Percentiles rank a stretch among this genome's conserved stretches.
Conservation (phyloP, 2,888 invertebrate genomes). For the Watsonalla binaria region DNA sequence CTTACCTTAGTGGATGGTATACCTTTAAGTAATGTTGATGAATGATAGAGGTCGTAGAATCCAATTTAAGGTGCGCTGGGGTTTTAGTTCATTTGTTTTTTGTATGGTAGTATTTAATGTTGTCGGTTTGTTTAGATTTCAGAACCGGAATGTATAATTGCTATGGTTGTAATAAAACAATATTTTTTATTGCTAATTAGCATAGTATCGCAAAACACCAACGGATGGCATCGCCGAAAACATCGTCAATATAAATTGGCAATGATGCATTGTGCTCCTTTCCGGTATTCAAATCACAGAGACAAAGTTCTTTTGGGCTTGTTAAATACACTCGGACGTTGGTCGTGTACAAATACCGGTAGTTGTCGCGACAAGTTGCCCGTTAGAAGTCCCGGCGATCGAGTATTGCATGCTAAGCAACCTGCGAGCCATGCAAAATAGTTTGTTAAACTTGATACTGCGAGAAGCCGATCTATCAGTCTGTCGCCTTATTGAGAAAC, state of each 20-base stretch:
- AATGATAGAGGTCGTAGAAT: slow-evolving; percentile 1
- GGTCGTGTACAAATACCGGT: slow-evolving; percentile 37
- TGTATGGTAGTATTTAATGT: neutral
- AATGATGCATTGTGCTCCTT: slow-evolving; percentile 7
- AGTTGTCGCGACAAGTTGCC: slow-evolving; percentile 57
- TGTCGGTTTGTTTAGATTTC: neutral
- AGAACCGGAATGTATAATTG: neutral
- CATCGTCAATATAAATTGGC: neutral
- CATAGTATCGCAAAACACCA: neutral
- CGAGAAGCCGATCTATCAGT: slow-evolving; percentile 39
- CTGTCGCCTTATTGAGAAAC: slow-evolving; percentile 47
- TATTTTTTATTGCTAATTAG: neutral
- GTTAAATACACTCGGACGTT: slow-evolving; percentile 18
- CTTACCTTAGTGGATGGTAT: slow-evolving; percentile 17
- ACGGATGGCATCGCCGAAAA: slow-evolving; percentile 1
- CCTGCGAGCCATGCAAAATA: slow-evolving; percentile 42
- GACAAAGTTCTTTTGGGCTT: slow-evolving; percentile 1
- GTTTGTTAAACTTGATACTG: slow-evolving; percentile 38
- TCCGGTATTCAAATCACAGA: slow-evolving; percentile 13
- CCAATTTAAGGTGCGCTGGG: neutral
- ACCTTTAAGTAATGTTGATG: slow-evolving; percentile 4
- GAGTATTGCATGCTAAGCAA: slow-evolving; percentile 61
- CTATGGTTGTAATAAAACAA: neutral
- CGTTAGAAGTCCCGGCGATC: slow-evolving; percentile 51
- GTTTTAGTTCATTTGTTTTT: neutral